These are phyloP conservation scores for Enteromius afrohamiltoni DNA, from an alignment of 2,797 vertebrate species.

Conservation along the genomic window DNA sequence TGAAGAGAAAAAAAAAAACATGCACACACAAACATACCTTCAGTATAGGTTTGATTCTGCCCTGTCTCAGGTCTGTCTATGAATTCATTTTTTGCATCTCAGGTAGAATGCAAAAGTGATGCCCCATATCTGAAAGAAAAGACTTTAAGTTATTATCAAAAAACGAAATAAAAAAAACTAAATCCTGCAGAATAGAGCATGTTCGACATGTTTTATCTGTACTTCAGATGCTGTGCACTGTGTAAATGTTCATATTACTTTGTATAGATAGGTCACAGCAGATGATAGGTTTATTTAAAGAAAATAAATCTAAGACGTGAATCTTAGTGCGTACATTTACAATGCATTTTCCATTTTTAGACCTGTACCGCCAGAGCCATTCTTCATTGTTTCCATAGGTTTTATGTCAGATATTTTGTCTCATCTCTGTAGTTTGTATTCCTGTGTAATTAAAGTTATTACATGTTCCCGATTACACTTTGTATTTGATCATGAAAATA, in stretches of 20 bases:
- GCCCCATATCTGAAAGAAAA: constrained; percentile 84
- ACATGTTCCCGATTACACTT: constrained; percentile 94
- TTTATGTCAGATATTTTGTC: constrained; percentile 86
- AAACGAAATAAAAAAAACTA: constrained; percentile 68
- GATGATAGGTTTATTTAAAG: constrained; percentile 85
- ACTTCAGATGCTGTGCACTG: constrained; percentile 95
- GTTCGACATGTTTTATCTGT: constrained; percentile 93
- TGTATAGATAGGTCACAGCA: constrained; percentile 90
- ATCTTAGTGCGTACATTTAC: constrained; percentile 77
- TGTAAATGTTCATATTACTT: constrained; percentile 97
- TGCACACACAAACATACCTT: constrained; percentile 34
- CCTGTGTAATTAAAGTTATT: constrained; percentile 86
- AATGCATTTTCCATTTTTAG: constrained; percentile 40
- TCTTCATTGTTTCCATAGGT: constrained; percentile 79
- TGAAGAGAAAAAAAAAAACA: neutral
- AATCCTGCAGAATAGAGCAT: constrained; percentile 79
- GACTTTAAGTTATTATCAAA: constrained; percentile 70
- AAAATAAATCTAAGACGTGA: constrained; percentile 76
- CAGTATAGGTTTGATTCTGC: constrained; percentile 76
- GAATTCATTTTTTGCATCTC: constrained; percentile 96
- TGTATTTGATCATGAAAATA: constrained; percentile 96
- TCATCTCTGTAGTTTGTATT: constrained; percentile 88
- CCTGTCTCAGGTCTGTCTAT: constrained; percentile 61
- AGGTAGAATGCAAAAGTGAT: constrained; percentile 95
- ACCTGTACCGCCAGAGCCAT: constrained; percentile 38